Base-by-base conservation (phyloP, 2,888 invertebrate species). In the Minunthozetes semirufus region DNA sequence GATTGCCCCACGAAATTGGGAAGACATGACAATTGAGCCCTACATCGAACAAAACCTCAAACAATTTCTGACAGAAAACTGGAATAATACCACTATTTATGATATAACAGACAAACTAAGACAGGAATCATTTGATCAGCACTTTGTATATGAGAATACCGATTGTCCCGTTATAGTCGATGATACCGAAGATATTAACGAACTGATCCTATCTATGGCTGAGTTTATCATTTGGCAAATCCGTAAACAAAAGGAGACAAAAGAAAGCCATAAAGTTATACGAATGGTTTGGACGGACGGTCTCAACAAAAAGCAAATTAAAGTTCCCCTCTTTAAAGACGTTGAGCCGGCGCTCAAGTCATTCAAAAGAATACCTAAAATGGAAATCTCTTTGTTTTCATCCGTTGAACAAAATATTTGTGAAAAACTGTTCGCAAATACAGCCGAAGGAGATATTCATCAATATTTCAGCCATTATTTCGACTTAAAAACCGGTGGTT, bases 121-220 rank as follows among this genome's bases (percentile, higher is more conserved):
- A 29, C 25, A 61, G 29, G 61, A 61, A 11, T 61, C 61, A 22
- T 29, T 61, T 27, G 61, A 61, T 61, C 61, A 61, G 27, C 61
- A 61, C 61, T 61, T 61, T 27, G 29, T 61, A 1, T 61, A 27
- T 61, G 61, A 61, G 5, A 61, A 61, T 13, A 11, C 1, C 5
- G 61, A 61, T 8, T 61, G 27, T 27, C 61, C 61, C 4, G 59
- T 59, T 27, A 25, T 61, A 2, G 15, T 6, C 25, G 27, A 27
- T 6, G 61, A 61, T 1, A 27, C 25, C 13, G 6, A 6, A 15
- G 61, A 61, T 1, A 2, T 15, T 17, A 1, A 6, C 11, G 19
- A 19, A 15, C 29, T 15, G 17, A 27, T 25, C 8, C 4, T 17
- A 61, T 27, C 61, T 15, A 17, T 61, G 2, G 17, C 6, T 25